Percentiles rank a stretch among this genome's conserved stretches.
These are phyloP conservation scores for Ascidia mentula DNA, from an alignment of 23 tunicate genomes.

Conservation along the genomic window DNA sequence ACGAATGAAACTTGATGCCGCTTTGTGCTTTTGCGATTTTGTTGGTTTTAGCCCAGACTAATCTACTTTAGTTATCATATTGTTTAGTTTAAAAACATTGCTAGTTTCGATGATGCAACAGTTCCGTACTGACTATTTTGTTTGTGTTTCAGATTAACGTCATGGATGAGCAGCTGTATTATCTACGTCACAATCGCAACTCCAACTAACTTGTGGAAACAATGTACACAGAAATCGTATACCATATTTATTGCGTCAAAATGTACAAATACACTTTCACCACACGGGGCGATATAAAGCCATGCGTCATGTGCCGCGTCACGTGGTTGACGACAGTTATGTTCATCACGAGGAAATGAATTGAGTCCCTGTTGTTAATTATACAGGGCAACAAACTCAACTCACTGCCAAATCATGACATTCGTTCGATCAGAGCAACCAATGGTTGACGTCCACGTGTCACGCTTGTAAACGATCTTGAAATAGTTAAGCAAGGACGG, in stretches of 20 bases:
- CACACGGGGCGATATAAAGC: background rate
- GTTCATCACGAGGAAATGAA: constrained; percentile 62
- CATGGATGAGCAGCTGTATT: constrained; percentile 22
- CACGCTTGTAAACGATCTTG: too few species aligned
- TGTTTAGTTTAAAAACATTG: too few species aligned
- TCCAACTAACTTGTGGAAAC: background rate
- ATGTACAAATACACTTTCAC: background rate
- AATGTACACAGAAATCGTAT: background rate
- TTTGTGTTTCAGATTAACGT: background rate
- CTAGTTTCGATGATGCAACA: too few species aligned
- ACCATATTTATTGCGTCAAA: background rate
- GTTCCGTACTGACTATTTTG: too few species aligned
- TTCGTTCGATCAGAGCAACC: too few species aligned
- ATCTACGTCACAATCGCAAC: background rate
- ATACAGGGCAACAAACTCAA: constrained; percentile 82
- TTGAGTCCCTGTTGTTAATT: constrained; percentile 51
- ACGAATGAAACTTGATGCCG: too few species aligned
- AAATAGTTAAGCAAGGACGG: too few species aligned
- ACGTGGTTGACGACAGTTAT: constrained; percentile 13
- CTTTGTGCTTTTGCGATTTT: too few species aligned
- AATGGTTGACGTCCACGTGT: too few species aligned
- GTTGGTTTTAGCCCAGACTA: too few species aligned
- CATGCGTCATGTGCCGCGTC: background rate
- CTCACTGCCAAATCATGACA: constrained; percentile 84
- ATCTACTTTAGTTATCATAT: too few species aligned